phyloP scores from a whole-genome alignment of 2,888 invertebrate genomes.

The Erebia ligea region DNA sequence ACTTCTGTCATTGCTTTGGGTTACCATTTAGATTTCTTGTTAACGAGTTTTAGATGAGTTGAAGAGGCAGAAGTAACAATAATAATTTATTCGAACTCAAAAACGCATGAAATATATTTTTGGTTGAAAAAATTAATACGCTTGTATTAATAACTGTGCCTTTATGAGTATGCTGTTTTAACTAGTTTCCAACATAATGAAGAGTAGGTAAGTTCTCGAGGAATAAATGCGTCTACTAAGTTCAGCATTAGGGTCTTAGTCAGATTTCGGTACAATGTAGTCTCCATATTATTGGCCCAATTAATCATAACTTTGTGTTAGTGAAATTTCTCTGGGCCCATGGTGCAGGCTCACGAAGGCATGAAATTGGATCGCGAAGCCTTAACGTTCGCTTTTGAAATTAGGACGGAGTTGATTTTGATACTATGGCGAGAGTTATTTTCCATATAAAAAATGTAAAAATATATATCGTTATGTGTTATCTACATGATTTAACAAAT shows the following conservation, averaged over 20 bases:
- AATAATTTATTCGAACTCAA: constrained; percentile 34
- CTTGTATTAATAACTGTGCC: neutral
- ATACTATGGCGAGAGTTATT: constrained; percentile 45
- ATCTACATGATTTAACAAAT: neutral
- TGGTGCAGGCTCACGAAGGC: constrained; percentile 77
- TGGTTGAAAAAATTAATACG: constrained; percentile 6
- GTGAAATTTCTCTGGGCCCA: constrained; percentile 78
- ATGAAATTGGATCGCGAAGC: constrained; percentile 79
- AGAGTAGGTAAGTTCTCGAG: neutral
- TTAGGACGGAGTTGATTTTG: constrained; percentile 68
- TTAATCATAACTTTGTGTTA: constrained; percentile 82
- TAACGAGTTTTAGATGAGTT: constrained; percentile 46
- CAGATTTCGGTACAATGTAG: constrained; percentile 60
- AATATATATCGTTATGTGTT: neutral
- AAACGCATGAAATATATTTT: constrained; percentile 29
- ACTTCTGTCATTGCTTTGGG: constrained; percentile 44
- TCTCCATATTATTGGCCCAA: constrained; percentile 77
- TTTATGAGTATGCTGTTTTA: neutral
- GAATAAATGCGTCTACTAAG: constrained; percentile 39
- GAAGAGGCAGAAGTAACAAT: constrained; percentile 39
- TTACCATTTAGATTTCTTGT: constrained; percentile 45
- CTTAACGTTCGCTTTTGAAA: constrained; percentile 65
- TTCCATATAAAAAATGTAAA: neutral
- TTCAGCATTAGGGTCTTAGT: constrained; percentile 47
- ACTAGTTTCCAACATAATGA: neutral